phyloP scores from a whole-genome alignment of 2,797 vertebrate genomes.

The Dromococcyx pavoninus region DNA sequence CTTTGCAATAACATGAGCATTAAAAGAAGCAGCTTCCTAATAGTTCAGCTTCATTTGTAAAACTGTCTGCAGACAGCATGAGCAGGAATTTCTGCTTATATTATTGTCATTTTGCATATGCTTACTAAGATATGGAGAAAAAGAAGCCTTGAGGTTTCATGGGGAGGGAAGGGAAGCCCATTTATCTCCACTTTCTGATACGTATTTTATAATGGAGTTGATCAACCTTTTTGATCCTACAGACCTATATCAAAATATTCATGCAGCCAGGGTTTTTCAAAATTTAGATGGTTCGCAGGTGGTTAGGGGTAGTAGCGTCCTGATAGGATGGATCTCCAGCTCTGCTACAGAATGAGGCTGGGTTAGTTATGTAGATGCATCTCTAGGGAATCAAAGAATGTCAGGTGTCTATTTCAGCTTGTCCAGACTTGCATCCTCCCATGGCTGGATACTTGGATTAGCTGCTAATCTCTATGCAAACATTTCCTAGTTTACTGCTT shows the following conservation, averaged over 20 bases:
- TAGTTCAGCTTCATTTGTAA: not conserved
- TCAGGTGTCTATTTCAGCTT: not conserved
- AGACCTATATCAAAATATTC: not conserved
- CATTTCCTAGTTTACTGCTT: not conserved
- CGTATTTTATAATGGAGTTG: not conserved
- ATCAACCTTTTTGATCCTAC: not conserved
- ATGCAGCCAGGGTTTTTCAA: not conserved
- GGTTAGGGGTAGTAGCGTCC: not conserved
- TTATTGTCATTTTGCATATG: not conserved
- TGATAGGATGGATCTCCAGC: not conserved
- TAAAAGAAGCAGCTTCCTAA: not conserved
- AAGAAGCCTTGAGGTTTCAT: not conserved
- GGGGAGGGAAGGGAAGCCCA: rapidly evolving
- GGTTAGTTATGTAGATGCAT: not conserved
- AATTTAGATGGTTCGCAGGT: not conserved
- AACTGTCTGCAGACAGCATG: not conserved
- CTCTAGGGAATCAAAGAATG: not conserved
- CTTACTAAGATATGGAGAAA: not conserved
- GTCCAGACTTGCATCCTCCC: not conserved
- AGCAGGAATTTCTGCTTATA: not conserved
- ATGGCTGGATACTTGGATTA: not conserved
- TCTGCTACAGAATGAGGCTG: not conserved
- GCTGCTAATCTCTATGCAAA: not conserved
- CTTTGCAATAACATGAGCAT: not conserved
- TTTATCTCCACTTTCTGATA: not conserved